Percentiles rank a stretch among this genome's conserved stretches.
phyloP scores from a whole-genome alignment of 1,140 invertebrate species.

The Drosophila bocqueti region DNA sequence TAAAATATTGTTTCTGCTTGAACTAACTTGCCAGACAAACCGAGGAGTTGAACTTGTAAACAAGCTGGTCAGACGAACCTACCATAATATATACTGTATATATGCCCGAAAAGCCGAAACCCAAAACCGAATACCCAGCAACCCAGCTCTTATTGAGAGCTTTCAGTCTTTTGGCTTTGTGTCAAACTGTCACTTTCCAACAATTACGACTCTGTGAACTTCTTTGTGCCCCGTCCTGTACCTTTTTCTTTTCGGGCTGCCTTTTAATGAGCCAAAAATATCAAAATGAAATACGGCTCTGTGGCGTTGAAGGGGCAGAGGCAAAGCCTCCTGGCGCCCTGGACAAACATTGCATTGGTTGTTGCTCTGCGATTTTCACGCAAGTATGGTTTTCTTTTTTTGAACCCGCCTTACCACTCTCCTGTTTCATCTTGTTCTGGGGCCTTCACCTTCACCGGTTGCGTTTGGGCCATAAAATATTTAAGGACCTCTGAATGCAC shows the following conservation, averaged over 20 bases:
- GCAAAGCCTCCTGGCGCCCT: slow-evolving; percentile 10
- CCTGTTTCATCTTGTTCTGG: slow-evolving; percentile 13
- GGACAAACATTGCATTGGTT: slow-evolving; percentile 51
- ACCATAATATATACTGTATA: background rate
- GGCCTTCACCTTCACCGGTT: slow-evolving; percentile 58
- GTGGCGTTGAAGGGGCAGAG: background rate
- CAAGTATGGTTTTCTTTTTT: slow-evolving; percentile 67
- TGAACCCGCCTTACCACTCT: background rate
- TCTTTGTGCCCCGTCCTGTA: slow-evolving; percentile 39
- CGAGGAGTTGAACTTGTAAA: slow-evolving; percentile 37
- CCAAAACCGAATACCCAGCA: slow-evolving; percentile 7
- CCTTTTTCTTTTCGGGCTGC: slow-evolving; percentile 35
- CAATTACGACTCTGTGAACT: slow-evolving; percentile 42
- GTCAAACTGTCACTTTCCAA: slow-evolving; percentile 52
- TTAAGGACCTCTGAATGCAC: slow-evolving; percentile 77
- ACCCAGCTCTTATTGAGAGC: slow-evolving; percentile 23
- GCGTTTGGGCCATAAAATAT: slow-evolving; percentile 68
- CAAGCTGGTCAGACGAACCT: slow-evolving; percentile 11
- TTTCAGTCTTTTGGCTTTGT: slow-evolving; percentile 47
- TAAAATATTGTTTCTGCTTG: slow-evolving; percentile 40
- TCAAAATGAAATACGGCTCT: slow-evolving; percentile 21
- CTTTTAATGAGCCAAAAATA: slow-evolving; percentile 56
- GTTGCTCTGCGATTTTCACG: slow-evolving; percentile 70
- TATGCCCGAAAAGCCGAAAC: slow-evolving; percentile 12
- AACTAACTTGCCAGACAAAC: slow-evolving; percentile 20